These are phyloP conservation scores for Dipodomys ordii DNA, from an alignment of 2,113 vertebrate genomes.

Conservation along the genomic window DNA sequence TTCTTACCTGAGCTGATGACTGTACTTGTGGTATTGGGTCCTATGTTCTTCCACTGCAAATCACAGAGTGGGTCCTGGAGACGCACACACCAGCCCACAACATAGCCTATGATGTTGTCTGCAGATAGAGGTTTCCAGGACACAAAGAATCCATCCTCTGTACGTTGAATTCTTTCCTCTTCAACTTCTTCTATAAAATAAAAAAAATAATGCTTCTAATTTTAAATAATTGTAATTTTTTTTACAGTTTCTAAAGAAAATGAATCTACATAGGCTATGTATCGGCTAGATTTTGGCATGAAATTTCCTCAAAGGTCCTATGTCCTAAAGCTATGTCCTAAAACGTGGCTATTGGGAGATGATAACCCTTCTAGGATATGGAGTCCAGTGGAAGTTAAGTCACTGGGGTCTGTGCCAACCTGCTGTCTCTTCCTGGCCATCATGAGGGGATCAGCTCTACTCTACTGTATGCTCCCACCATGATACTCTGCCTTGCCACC, in stretches of 20 bases:
- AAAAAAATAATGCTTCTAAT: constrained; percentile 29
- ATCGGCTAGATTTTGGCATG: background rate
- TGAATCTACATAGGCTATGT: background rate
- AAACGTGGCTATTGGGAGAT: background rate
- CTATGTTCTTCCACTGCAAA: constrained; percentile 85
- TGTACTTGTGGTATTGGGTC: constrained; percentile 73
- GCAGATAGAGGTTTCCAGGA: constrained; percentile 80
- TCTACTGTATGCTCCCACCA: background rate
- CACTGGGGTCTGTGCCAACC: background rate
- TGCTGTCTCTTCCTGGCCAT: background rate
- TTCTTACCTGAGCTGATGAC: constrained; percentile 85
- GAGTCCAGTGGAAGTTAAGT: background rate
- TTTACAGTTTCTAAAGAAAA: background rate
- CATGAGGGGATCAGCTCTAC: background rate
- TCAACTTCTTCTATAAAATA: constrained; percentile 54
- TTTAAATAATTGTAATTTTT: background rate
- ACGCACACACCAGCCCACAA: constrained; percentile 86
- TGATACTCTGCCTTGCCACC: background rate
- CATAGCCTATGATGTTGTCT: constrained; percentile 66
- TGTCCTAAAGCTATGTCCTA: background rate
- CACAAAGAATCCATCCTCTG: constrained; percentile 78
- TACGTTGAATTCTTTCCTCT: constrained; percentile 74
- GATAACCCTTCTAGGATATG: background rate
- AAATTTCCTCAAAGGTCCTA: background rate
- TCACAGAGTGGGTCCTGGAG: constrained; percentile 67